Evolutionary conservation across 2,113 vertebrate species (phyloP), one percentile per base, ranked within the genome.

Genomic region (Zosterops hypoxanthus): DNA sequence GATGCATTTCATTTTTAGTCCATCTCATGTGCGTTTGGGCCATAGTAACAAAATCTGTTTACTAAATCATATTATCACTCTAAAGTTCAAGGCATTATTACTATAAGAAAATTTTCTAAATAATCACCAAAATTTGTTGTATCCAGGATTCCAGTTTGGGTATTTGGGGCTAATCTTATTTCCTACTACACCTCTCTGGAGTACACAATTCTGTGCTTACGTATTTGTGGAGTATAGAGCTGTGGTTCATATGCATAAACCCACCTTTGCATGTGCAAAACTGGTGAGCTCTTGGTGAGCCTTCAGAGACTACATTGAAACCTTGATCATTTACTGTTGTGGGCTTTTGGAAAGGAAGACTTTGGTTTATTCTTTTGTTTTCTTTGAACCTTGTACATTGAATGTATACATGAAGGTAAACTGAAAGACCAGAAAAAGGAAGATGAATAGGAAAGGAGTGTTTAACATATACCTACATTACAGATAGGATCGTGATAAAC

Each of bases 351-450:
- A 92, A 94, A 88, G 76, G 76, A 97, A 92, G 86, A 71, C 64
- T 53, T 90, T n/a, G 34, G 52, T 88, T 95, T 88, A 86, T 86
- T 93, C 90, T 92, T 96, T 96, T 96, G 94, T 96, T 88, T 94
- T 90, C 90, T 96, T 96, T 96, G 94, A 96, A 94, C 88, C 52
- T 88, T 75, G 39, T 78, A 42, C 72, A 83, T 93, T 83, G 92
- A 86, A 92, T 56, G 52, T 88, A 77, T 68, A 64, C 25, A 83
- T 68, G 39, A 88, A 86, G 69, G 88, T 94, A 92, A 93, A 93
- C 56, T 46, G 65, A 86, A 82, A 96, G 88, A 88, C 76, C 23
- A 96, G 80, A 89, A 81, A 92, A 88, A 77, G 71, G 47, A 94
- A 96, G 85, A 94, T 92, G 52, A 97, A 96, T 90, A 90, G 82